Conservation (phyloP, 2,113 vertebrate genomes). For the Meleagris gallopavo region DNA sequence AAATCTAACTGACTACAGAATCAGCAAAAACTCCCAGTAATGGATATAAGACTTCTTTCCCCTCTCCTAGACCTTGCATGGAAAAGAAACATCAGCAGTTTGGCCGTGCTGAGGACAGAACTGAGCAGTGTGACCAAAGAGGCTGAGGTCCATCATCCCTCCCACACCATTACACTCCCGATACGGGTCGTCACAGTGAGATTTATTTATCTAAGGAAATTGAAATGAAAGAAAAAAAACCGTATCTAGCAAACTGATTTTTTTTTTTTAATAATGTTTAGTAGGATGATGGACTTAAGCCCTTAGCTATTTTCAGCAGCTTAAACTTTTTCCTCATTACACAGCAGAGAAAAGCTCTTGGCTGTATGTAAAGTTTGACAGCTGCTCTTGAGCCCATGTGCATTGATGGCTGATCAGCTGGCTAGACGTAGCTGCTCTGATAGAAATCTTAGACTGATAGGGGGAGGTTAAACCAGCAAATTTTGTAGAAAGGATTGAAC, state of each 20-base stretch:
- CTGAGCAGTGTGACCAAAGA: not conserved
- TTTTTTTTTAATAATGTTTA: not conserved
- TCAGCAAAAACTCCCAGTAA: not conserved
- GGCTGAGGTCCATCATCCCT: not conserved
- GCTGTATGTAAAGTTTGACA: conserved; percentile 34
- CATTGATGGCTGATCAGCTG: conserved; percentile 37
- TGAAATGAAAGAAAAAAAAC: not conserved
- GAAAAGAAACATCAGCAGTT: not conserved
- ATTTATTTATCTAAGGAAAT: conserved; percentile 8
- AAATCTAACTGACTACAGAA: not conserved
- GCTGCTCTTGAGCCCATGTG: not conserved
- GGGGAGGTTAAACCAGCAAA: conserved; percentile 62
- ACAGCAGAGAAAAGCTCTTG: conserved; percentile 9
- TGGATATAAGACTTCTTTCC: not conserved
- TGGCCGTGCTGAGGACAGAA: not conserved
- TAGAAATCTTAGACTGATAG: conserved; percentile 61
- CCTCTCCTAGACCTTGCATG: not conserved
- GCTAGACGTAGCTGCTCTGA: conserved; percentile 38
- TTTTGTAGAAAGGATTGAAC: conserved; percentile 61
- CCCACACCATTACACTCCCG: not conserved
- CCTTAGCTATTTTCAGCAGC: conserved; percentile 4
- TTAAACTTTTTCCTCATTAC: not conserved
- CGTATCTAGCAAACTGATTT: not conserved
- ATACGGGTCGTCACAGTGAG: not conserved
- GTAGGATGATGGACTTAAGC: not conserved